Evolutionary conservation across 2,113 vertebrate genomes (phyloP), one percentile per base, ranked within the genome.

Genomic region (Erinaceus europaeus): DNA sequence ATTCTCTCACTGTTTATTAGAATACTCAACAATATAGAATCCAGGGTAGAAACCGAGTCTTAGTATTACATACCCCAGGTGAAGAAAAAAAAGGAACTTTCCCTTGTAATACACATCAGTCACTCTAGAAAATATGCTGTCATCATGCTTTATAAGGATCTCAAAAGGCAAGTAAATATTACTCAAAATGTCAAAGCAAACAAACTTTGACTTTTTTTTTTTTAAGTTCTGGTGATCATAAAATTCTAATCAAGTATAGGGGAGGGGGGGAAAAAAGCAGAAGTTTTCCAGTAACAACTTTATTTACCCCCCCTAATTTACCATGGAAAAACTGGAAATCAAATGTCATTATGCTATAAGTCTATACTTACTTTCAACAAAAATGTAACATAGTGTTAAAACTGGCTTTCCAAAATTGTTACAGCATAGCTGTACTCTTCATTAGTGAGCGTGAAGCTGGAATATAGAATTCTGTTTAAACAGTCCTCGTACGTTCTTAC

Each of bases 391-490:
- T 94, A 95, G 95, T 86, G 93, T 2, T 90, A 90, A 93, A 97
- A 97, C 92, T 95, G 95, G 91, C 94, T 97, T 95, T 95, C 92
- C 94, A 89, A 95, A 95, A 79, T 87, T 93, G 94, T 93, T 95
- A 96, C 95, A 96, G 96, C 95, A 95, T 75, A 2, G 82, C 91
- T 86, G 94, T 93, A 90, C 83, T 96, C 89, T 89, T 95, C 83
- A 94, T 93, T 92, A 85, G 86, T 81, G 92, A 84, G 91, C 92
- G 93, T 94, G 81, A 96, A 96, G 92, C 92, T 95, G 88, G 85
- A 95, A 95, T 95, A 97, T 69, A 95, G 96, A 96, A 93, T 91
- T 94, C 91, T 94, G 93, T 95, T 94, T 20, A 91, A 86, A 95
- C 92, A 95, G 94, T 90, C 94, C 96, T 91, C 86, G 93, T 74